Conservation (phyloP, 2,888 invertebrate species). For the Habroteleia sp. region DNA sequence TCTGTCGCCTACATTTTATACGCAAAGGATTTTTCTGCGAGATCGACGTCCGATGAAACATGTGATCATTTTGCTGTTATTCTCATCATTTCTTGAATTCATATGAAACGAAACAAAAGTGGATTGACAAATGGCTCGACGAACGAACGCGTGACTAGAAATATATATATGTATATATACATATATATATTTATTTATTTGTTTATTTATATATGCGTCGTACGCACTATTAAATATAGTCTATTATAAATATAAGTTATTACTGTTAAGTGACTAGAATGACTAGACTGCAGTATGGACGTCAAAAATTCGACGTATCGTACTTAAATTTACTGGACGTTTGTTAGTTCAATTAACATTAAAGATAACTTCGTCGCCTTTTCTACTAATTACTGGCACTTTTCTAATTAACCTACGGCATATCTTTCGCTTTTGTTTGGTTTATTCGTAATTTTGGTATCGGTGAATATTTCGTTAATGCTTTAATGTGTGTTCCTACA, state of each 20-base stretch:
- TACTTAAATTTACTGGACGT: constrained; percentile 81
- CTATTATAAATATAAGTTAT: constrained; percentile 71
- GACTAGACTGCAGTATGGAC: constrained; percentile 80
- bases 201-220: constrained; percentile 46
- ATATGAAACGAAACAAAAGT: constrained; percentile 48
- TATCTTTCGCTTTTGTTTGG: constrained; percentile 66
- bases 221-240: constrained; percentile 66
- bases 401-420: constrained; percentile 80
- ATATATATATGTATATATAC: constrained; percentile 67
- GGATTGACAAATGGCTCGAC: constrained; percentile 55
- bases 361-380: constrained; percentile 72
- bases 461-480: constrained; percentile 9
- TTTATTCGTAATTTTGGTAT: constrained; percentile 2
- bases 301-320: constrained; percentile 74
- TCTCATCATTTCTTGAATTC: constrained; percentile 30
- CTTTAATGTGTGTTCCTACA: constrained; percentile 8
- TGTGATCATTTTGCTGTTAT: constrained; percentile 15
- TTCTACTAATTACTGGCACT: constrained; percentile 78
- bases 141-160: constrained; percentile 75
- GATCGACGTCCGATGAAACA: constrained; percentile 56
- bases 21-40: constrained; percentile 26
- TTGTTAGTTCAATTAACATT: constrained; percentile 76
- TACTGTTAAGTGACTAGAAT: constrained; percentile 78
- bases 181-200: constrained; percentile 54
- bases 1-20: constrained; percentile 14